These are phyloP conservation scores for Xylota sylvarum DNA, from an alignment of 2,888 invertebrate species.

Conservation along the genomic window DNA sequence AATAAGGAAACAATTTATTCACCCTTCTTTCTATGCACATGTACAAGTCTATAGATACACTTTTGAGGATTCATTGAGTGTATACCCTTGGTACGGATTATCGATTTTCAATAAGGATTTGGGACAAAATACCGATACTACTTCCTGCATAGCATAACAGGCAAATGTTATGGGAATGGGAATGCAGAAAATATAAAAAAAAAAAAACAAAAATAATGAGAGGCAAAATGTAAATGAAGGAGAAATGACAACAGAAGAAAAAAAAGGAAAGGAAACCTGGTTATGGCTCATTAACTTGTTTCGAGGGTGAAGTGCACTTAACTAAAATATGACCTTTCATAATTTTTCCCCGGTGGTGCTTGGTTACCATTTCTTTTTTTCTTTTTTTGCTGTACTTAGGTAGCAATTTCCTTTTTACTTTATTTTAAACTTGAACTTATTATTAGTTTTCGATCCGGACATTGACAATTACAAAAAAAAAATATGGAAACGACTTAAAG, in stretches of 20 bases:
- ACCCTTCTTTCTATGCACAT: constrained; percentile 46
- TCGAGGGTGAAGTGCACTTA: constrained; percentile 75
- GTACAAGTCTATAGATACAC: constrained; percentile 20
- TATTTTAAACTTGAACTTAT: constrained; percentile 69
- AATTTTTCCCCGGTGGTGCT: constrained; percentile 67
- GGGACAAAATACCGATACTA: constrained; percentile 65
- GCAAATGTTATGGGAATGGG: constrained; percentile 51
- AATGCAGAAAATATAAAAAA: constrained; percentile 13
- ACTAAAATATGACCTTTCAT: constrained; percentile 76
- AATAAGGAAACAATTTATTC: constrained; percentile 75
- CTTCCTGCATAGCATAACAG: constrained; percentile 45
- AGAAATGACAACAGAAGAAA: constrained; percentile 33
- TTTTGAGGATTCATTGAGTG: constrained; percentile 67
- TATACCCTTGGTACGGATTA: constrained; percentile 51
- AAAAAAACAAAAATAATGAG: constrained; percentile 13
- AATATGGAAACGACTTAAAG: constrained; percentile 29
- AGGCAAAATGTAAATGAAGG: constrained; percentile 11
- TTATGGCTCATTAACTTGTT: constrained; percentile 74
- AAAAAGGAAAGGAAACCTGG: constrained; percentile 27
- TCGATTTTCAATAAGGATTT: constrained; percentile 71
- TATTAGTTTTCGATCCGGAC: constrained; percentile 64
- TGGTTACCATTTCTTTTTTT: constrained; percentile 44
- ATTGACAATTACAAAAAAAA: constrained; percentile 15
- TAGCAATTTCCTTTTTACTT: constrained; percentile 56
- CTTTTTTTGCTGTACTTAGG: constrained; percentile 43